These are phyloP conservation scores for Trogon surrucura DNA, from an alignment of 2,113 vertebrate genomes.

Conservation along the genomic window DNA sequence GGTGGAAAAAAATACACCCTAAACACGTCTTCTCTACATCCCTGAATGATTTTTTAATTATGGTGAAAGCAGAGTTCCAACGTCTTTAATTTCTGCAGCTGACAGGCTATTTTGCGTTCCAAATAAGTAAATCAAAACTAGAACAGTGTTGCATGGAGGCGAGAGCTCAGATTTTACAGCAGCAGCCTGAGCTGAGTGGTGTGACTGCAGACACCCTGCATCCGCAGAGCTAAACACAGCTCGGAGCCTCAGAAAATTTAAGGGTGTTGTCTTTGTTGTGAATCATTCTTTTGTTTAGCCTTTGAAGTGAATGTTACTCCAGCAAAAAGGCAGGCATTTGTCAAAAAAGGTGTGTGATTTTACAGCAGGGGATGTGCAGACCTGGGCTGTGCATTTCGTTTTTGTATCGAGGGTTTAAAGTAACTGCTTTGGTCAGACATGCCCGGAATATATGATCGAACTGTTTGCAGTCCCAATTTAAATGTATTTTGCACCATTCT, in stretches of 20 bases:
- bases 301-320: not conserved
- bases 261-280: not conserved
- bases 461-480: not conserved
- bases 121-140: slow-evolving; percentile 15
- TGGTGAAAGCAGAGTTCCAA: not conserved
- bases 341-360: not conserved
- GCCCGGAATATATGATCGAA: slow-evolving; percentile 53
- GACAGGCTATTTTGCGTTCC: slow-evolving; percentile 3
- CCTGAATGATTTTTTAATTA: not conserved
- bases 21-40: not conserved
- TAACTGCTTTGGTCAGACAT: slow-evolving; percentile 27
- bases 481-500: not conserved
- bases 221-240: slow-evolving; percentile 13
- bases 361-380: not conserved
- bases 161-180: slow-evolving; percentile 21
- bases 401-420: not conserved
- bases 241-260: not conserved
- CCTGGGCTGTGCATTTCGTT: not conserved
- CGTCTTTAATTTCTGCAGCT: slow-evolving; percentile 6
- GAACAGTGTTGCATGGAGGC: not conserved
- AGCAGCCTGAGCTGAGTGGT: not conserved
- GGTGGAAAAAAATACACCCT: not conserved
- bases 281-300: not conserved
- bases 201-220: not conserved
- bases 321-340: slow-evolving; percentile 4